Evolutionary conservation across 2,113 vertebrate genomes (phyloP).

Genomic region (Trematomus loennbergii): DNA sequence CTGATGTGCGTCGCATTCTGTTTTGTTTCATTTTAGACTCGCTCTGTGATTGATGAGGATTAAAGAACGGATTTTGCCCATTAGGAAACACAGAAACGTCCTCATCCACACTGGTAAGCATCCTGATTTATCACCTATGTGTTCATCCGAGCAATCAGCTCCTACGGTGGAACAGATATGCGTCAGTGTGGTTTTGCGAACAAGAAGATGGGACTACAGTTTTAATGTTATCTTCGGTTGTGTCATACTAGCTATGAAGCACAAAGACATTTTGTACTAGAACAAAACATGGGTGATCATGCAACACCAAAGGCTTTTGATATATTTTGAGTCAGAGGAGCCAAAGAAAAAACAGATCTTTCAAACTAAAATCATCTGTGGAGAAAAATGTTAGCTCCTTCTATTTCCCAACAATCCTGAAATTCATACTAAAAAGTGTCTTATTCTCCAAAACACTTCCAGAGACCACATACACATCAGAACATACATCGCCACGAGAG

Average conservation of each 20-base stretch:
- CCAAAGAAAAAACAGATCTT: not conserved
- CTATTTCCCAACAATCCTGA: constrained; percentile 24
- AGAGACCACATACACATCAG: constrained; percentile 12
- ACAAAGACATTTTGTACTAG: constrained; percentile 10
- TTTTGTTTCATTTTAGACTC: constrained; percentile 76
- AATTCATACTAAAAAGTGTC: constrained; percentile 25
- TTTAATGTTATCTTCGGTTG: constrained; percentile 34
- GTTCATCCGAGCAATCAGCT: constrained; percentile 31
- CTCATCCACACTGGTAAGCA: constrained; percentile 80
- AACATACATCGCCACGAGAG: constrained; percentile 34
- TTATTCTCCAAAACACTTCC: constrained; percentile 14
- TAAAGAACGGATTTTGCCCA: constrained; percentile 74
- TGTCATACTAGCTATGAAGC: constrained; percentile 15
- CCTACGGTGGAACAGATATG: not conserved
- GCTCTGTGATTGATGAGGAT: constrained; percentile 83
- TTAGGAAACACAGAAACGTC: constrained; percentile 75
- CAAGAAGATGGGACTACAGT: constrained; percentile 29
- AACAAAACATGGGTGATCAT: constrained; percentile 20
- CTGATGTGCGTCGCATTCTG: constrained; percentile 64
- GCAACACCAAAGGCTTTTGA: constrained; percentile 4
- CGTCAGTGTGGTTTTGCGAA: constrained; percentile 13
- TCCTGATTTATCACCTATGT: constrained; percentile 66
- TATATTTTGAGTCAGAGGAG: not conserved
- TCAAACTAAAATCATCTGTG: constrained; percentile 49
- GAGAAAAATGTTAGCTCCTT: not conserved